Base-by-base conservation (phyloP, 2,888 invertebrate species). In the Pachliopta kotzebuea region DNA sequence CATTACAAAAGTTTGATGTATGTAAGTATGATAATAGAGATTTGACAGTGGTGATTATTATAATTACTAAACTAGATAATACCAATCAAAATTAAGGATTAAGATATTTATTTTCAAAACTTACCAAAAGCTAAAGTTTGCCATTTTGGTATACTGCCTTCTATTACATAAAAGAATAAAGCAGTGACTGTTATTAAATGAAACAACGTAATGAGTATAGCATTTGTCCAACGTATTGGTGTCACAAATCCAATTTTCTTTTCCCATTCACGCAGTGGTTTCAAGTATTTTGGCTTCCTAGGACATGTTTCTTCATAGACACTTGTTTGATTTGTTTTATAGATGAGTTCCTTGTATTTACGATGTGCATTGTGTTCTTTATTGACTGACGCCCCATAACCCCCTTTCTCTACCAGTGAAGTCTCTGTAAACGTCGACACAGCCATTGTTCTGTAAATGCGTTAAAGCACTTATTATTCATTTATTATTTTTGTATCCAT, bases 201-300 rank as follows among this genome's bases (percentile, higher is more conserved):
- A 42, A 94, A 81, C 14, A 89, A 11, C 2, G 81, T 78, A 54
- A 95, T 93, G 29, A 84, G 81, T 66, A 94, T 85, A 20, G 93
- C 85, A 73, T 94, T 95, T 56, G 81, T 81, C 95, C 95, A 95
- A 72, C 93, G 93, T n/a, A 95, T 84, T 0, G 94, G 93, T 2
- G 94, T 93, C 53, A 92, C 74, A 66, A 94, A 94, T 4, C 93
- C 90, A 66, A 86, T 71, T 6, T 67, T 69, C 69, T 81, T 88
- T 70, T 90, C 91, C 85, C 81, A 86, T 61, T 72, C 69, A 62
- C 87, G 74, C 18, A 87, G 50, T 0, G 74, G 78, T 11, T 71
- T 69, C 26, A 89, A 65, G 50, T 79, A 81, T 31, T 70, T 72
- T 0, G 78, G 73, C n/a, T 88, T 85, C 18, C 72, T 74, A 21